Conservation (phyloP, 2,113 vertebrate genomes). For the Halichoerus grypus region DNA sequence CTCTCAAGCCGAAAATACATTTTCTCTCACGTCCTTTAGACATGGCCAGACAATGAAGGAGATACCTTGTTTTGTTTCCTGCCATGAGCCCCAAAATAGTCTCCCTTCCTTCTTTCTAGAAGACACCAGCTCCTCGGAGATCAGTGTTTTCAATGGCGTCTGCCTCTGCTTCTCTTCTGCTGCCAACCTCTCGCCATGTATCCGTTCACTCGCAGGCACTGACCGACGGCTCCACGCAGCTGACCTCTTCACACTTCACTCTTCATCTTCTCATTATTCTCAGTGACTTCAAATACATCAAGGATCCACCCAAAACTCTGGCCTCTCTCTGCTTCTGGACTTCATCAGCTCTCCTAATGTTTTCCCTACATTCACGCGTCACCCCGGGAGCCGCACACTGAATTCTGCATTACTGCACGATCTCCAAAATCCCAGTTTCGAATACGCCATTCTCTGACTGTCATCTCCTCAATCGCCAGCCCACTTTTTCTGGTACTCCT, state of each 20-base stretch:
- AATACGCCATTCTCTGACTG: neutral
- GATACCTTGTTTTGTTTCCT: neutral
- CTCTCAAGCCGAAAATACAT: neutral
- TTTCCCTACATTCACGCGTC: neutral
- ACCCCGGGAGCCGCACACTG: fast-evolving
- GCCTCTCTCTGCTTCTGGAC: neutral
- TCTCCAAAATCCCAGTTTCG: neutral
- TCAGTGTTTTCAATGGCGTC: too few species aligned
- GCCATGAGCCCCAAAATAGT: neutral
- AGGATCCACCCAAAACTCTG: neutral
- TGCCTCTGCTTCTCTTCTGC: neutral
- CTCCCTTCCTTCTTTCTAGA: neutral
- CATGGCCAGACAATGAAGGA: neutral
- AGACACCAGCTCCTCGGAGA: neutral
- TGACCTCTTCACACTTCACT: neutral
- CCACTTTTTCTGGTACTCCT: neutral
- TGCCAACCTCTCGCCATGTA: neutral
- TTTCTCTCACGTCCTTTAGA: neutral
- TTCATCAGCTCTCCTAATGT: neutral
- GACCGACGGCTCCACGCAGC: neutral
- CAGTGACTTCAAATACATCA: neutral
- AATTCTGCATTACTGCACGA: neutral
- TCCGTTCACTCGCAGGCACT: neutral
- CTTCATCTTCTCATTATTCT: neutral
- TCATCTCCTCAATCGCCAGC: neutral